Evolutionary conservation across 2,888 invertebrate genomes (phyloP), one percentile per base, ranked within the genome.

Genomic region (Oegoconia quadripuncta): DNA sequence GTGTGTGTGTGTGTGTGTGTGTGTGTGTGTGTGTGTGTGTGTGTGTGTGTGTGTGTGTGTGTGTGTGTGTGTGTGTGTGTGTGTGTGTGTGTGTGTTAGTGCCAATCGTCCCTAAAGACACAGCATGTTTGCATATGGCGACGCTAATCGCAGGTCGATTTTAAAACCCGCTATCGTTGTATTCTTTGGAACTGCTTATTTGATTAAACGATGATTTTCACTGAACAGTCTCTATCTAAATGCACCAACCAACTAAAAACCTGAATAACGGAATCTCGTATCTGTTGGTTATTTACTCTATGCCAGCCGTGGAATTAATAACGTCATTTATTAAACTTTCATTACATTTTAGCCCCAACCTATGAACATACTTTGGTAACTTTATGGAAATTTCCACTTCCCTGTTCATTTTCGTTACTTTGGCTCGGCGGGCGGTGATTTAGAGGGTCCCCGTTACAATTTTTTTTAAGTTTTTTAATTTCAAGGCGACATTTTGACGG

Each of bases 321-420:
- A 55, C 46, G 39, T 35, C 37, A 48, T 52, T 59, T 56, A 58
- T 60, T 46, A 56, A 54, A 54, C 54, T 55, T 54, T 54, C 48
- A 52, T 51, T 44, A 44, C 23, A 20, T 42, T 47, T 39, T 44
- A 44, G 30, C 38, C 44, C 20, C 27, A 27, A 28, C 35, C 35
- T 35, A 27, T 35, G 35, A 16, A 35, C 35, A 35, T 32, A 31
- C 37, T 32, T 32, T 17, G 28, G 35, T 3, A 35, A 35, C 27
- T 35, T 35, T 35, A 35, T 35, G 28, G 20, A 35, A 35, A 28
- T 14, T 34, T 17, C 12, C 34, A 34, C 16, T 34, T n/a, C 14
- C 22, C 32, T 33, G 33, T 22, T 33, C 26, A 34, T 34, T 34
- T 34, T 34, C 17, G 27, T 18, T 23, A 12, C 34, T 16, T 17